Percentiles rank a stretch among this genome's conserved stretches.
These are phyloP conservation scores for Capromys pilorides DNA, from an alignment of 2,797 vertebrate species.

Conservation along the genomic window DNA sequence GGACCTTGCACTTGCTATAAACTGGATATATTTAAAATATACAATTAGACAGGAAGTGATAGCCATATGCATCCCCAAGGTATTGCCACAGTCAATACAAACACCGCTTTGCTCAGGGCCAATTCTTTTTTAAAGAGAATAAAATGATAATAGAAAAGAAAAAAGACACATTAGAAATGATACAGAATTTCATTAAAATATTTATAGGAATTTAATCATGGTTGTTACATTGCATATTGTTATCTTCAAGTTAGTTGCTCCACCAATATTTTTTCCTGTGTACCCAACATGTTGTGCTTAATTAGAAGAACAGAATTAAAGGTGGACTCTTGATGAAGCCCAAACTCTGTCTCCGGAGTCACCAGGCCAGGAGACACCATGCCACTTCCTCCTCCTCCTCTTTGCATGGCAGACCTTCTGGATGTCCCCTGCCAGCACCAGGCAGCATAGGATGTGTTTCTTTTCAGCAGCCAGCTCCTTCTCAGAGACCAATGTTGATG, in stretches of 20 bases:
- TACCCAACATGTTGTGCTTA: conserved; percentile 34
- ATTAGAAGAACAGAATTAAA: conserved; percentile 33
- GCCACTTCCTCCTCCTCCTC: not conserved
- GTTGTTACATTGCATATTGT: too few species aligned
- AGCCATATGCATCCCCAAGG: not conserved
- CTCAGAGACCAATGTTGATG: conserved; percentile 77
- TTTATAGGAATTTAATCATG: too few species aligned
- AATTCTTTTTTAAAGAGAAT: too few species aligned
- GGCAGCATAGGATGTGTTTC: conserved; percentile 89
- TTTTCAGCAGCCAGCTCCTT: conserved; percentile 89
- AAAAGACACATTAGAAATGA: too few species aligned
- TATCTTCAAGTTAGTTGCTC: too few species aligned
- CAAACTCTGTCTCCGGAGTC: not conserved
- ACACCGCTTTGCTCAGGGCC: not conserved
- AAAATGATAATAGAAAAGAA: too few species aligned
- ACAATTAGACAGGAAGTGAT: not conserved
- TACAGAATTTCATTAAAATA: too few species aligned
- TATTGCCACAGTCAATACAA: not conserved
- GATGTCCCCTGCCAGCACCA: conserved; percentile 91
- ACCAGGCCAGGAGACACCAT: too few species aligned
- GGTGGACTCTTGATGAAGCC: not conserved
- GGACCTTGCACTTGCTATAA: not conserved
- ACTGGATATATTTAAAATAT: not conserved
- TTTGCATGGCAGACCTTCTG: conserved; percentile 84
- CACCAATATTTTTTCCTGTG: not conserved